A percentile compares a stretch with the other conserved stretches of the same genome.
Evolutionary conservation across 92 coral and sea anemone genomes (phyloP).

Genomic region (Epizoanthus illoricatus): DNA sequence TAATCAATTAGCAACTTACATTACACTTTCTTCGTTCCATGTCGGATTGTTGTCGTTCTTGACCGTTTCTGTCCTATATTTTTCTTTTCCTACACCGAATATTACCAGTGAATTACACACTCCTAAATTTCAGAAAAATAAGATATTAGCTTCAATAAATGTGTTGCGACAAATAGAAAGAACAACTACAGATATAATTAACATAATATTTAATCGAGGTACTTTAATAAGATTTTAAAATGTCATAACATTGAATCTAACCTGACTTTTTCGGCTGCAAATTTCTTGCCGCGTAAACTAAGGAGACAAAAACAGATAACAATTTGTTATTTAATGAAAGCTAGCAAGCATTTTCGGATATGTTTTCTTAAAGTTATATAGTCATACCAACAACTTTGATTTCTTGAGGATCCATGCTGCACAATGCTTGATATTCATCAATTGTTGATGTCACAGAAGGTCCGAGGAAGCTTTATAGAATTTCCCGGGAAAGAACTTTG

Average conservation of each 20-base stretch:
- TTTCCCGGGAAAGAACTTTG: slow-evolving; percentile 1
- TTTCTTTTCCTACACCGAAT: slow-evolving; percentile 95
- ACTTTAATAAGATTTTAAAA: not conserved
- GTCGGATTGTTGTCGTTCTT: slow-evolving; percentile 82
- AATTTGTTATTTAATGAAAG: not conserved
- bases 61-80: slow-evolving; percentile 82
- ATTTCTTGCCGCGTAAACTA: slow-evolving; percentile 92
- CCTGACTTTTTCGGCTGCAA: slow-evolving; percentile 75
- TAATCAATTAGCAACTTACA: slow-evolving; percentile 62
- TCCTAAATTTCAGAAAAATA: slow-evolving; percentile 47
- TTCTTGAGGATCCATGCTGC: slow-evolving; percentile 37
- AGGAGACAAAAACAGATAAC: not conserved
- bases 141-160: not conserved
- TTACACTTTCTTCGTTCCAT: slow-evolving; percentile 95
- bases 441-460: slow-evolving; percentile 23
- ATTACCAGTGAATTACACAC: slow-evolving; percentile 84
- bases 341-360: not conserved
- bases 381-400: slow-evolving; percentile 74
- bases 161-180: not conserved
- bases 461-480: not conserved
- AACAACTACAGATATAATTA: not conserved
- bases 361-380: not conserved
- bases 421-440: not conserved
- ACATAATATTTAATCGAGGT: not conserved
- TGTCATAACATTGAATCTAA: not conserved